These are phyloP conservation scores for Campodea augens DNA, from an alignment of 1,140 invertebrate species.

Conservation along the genomic window DNA sequence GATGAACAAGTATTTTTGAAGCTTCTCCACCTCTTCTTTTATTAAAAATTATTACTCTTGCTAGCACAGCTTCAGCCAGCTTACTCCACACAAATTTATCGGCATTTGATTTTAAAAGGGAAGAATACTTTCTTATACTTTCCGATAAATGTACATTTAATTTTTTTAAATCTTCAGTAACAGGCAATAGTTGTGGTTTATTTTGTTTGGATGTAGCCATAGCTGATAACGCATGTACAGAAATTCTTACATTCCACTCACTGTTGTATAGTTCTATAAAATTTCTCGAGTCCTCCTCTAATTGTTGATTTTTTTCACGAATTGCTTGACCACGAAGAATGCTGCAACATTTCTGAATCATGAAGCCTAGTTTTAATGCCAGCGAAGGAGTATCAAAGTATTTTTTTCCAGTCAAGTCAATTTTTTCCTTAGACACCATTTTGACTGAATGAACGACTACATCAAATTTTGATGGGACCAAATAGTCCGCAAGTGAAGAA, in stretches of 20 bases:
- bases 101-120: background rate
- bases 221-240: background rate
- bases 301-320: background rate
- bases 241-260: background rate
- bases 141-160: background rate
- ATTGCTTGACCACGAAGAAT: background rate
- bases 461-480: too few relatives aligned
- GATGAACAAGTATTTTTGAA: background rate
- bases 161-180: background rate
- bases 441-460: background rate
- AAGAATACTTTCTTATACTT: background rate
- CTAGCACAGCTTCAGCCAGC: background rate
- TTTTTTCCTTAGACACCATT: background rate
- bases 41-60: background rate
- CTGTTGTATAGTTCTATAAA: background rate
- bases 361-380: background rate
- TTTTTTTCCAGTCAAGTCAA: background rate
- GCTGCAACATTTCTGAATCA: background rate
- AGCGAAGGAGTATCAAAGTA: background rate
- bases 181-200: background rate
- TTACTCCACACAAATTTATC: background rate
- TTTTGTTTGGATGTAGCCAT: background rate
- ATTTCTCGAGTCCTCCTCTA: background rate
- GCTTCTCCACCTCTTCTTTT: background rate
- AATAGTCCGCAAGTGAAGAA: too few relatives aligned